phyloP scores from a whole-genome alignment of 2,113 vertebrate genomes.

The Serilophus lunatus region DNA sequence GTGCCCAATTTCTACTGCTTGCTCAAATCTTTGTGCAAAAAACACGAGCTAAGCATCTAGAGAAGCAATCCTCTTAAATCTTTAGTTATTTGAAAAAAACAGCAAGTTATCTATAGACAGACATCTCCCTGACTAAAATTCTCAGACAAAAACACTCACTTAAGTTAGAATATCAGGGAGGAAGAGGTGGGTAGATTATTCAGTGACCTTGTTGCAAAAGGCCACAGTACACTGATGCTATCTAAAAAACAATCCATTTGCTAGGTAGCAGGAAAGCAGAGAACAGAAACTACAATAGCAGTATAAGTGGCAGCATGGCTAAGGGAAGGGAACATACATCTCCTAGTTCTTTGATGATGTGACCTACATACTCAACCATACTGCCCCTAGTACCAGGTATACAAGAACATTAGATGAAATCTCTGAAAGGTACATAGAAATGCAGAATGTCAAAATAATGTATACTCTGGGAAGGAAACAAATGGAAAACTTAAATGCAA shows the following conservation, averaged over 20 bases:
- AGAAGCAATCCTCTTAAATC: neutral
- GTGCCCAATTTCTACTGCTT: neutral
- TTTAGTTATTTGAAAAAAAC: neutral
- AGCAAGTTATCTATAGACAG: neutral
- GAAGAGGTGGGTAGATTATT: neutral
- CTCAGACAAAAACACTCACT: neutral
- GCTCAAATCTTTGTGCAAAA: neutral
- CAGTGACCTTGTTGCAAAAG: neutral
- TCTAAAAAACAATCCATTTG: neutral
- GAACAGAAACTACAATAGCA: neutral
- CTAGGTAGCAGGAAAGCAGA: neutral
- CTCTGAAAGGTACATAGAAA: neutral
- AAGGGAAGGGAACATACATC: neutral
- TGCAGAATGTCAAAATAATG: neutral
- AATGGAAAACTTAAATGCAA: neutral
- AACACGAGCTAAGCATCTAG: neutral
- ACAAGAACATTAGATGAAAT: neutral
- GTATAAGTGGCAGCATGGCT: neutral
- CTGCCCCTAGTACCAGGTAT: neutral
- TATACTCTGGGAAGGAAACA: neutral
- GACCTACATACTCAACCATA: neutral
- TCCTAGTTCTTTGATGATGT: neutral
- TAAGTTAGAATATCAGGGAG: neutral
- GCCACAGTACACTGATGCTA: neutral
- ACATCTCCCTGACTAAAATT: neutral